Base-by-base conservation (phyloP, 2,113 vertebrate genomes). In the Dicaeum eximium region DNA sequence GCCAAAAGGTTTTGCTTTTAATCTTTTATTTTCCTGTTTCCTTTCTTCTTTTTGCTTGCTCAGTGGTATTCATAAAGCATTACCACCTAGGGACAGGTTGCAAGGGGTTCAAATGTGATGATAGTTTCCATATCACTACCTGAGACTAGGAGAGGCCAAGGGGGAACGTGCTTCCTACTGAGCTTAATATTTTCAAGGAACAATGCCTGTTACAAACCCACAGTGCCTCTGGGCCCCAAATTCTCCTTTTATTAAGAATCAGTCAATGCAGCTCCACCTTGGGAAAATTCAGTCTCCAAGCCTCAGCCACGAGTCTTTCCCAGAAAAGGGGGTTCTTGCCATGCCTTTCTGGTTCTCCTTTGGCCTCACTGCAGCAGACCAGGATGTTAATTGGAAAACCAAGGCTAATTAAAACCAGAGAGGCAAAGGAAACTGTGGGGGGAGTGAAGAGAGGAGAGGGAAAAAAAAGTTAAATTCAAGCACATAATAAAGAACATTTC, bases 241-340 rank as follows among this genome's bases (percentile, higher is more conserved):
- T 86, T 94, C 78, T 93, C 70, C 91, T 91, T 95, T 95, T 95
- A 94, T 94, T 95, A 95, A 94, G 92, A 95, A 95, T 91, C 87
- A 94, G 70, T 88, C 90, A 95, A 62, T 75, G 74, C 62, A 91
- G 13, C 35, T 88, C 54, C 74, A 88, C 66, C 58, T 93, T 93
- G 85, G 93, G 84, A 95, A 94, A 94, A 94, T 80, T 82, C 66
- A 73, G 89, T 54, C 91, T 94, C 90, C 71, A 85, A 92, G 84
- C 66, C 84, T 88, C 78, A 85, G 81, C 70, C 81, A 89, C 0
- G 17, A 85, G 71, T 10, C 84, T 95, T 82, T 92, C 72, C 77
- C 74, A 72, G 74, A 65, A 92, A 86, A 89, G 10, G 33, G 66
- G 74, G 66, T 53, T 80, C 87, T 85, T 94, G 42, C 50, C 71